Evolutionary conservation across 2,888 invertebrate species (phyloP).

Genomic region (Nymphalis c-album): DNA sequence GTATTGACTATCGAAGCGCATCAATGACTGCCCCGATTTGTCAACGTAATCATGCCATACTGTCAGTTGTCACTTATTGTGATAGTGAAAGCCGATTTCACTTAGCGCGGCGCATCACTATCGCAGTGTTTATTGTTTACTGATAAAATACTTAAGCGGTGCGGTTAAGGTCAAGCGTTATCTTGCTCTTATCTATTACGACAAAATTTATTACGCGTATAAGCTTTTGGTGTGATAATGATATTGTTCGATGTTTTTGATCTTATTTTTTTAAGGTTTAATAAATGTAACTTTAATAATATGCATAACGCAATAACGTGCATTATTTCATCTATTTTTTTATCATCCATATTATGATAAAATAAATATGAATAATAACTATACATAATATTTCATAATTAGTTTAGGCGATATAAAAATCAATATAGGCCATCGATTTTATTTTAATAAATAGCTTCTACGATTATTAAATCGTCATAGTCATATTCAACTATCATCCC

Average conservation of each 20-base stretch:
- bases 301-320: too few species aligned
- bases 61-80: constrained; percentile 41
- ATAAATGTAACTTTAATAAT: too few species aligned
- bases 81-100: constrained; percentile 47
- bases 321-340: too few species aligned
- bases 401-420: too few species aligned
- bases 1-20: constrained; percentile 12
- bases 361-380: too few species aligned
- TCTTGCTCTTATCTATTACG: constrained; percentile 44
- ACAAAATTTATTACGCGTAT: constrained; percentile 28
- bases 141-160: constrained; percentile 50
- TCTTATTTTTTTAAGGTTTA: constrained; percentile 6
- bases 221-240: constrained; percentile 34
- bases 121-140: constrained; percentile 53
- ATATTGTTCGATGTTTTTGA: constrained; percentile 5
- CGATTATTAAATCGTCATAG: too few species aligned
- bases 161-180: constrained; percentile 66
- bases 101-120: constrained; percentile 45
- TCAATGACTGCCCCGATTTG: constrained; percentile 18
- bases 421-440: too few species aligned
- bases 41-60: constrained; percentile 29
- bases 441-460: too few species aligned
- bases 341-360: too few species aligned
- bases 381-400: too few species aligned
- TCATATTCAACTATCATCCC: neutral